Percentiles rank a stretch among this genome's conserved stretches.
These are phyloP conservation scores for Scaeva pyrastri DNA, from an alignment of 2,888 invertebrate genomes.

Conservation along the genomic window DNA sequence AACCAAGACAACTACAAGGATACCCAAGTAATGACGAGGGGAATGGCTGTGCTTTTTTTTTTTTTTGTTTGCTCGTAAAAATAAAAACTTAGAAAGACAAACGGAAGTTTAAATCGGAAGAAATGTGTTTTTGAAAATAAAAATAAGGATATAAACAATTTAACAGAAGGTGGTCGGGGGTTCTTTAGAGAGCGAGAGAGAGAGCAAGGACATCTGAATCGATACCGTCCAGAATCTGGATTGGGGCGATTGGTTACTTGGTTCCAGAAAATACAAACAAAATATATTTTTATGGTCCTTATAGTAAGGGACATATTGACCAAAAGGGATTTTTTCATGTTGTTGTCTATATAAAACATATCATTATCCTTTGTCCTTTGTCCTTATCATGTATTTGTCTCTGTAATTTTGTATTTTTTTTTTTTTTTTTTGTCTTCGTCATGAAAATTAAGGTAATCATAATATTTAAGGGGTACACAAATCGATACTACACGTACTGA, in stretches of 20 bases:
- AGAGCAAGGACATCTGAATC: conserved; percentile 17
- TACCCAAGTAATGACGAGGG: neutral
- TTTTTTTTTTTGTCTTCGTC: neutral
- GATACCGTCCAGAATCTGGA: conserved; percentile 27
- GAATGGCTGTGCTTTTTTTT: neutral
- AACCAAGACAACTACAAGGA: conserved; percentile 4
- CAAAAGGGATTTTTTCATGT: conserved; percentile 17
- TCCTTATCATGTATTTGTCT: conserved; percentile 33
- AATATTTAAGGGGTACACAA: conserved; percentile 28
- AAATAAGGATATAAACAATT: neutral
- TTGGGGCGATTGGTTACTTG: neutral
- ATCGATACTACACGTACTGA: conserved; percentile 48
- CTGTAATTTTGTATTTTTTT: conserved; percentile 53
- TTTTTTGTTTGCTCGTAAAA: neutral
- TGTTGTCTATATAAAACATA: conserved; percentile 32
- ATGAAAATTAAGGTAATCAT: conserved; percentile 41
- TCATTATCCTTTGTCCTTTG: conserved; percentile 47
- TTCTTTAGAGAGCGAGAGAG: too few relatives aligned
- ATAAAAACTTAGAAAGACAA: conserved; percentile 43
- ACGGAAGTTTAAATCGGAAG: conserved; percentile 50
- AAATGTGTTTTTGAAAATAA: conserved; percentile 21
- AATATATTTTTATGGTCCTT: conserved; percentile 17
- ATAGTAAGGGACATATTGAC: conserved; percentile 34
- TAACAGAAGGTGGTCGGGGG: too few relatives aligned
- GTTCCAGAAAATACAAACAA: conserved; percentile 12